Percentiles rank a stretch among this genome's conserved stretches.
phyloP scores from a whole-genome alignment of 2,888 invertebrate genomes.

The Elmis aenea region DNA sequence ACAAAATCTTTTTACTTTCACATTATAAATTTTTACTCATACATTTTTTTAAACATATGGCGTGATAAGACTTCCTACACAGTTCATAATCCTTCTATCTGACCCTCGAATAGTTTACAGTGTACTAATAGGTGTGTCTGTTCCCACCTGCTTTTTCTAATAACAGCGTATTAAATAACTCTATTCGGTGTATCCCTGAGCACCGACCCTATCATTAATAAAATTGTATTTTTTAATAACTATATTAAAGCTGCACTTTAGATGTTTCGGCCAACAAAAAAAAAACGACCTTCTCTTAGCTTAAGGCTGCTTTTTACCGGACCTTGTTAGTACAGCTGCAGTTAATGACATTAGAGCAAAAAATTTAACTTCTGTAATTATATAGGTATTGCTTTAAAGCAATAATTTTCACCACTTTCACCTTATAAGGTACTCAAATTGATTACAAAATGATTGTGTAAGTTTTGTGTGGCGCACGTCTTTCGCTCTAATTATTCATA shows the following conservation, averaged over 20 bases:
- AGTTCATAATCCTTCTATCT: too few species aligned
- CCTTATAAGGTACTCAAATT: too few species aligned
- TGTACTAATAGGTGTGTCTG: constrained; percentile 15
- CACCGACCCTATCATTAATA: constrained; percentile 31
- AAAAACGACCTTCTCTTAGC: constrained; percentile 10
- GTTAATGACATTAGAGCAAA: constrained; percentile 15
- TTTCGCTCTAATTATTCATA: too few species aligned
- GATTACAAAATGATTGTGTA: too few species aligned
- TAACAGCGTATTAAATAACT: constrained; percentile 25
- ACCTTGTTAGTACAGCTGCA: constrained; percentile 29
- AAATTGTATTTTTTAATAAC: constrained; percentile 32
- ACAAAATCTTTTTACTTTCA: too few species aligned
- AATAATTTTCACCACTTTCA: too few species aligned
- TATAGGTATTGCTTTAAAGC: too few species aligned
- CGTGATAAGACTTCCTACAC: too few species aligned
- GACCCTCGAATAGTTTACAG: too few species aligned
- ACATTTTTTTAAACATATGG: too few species aligned
- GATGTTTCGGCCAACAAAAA: constrained; percentile 16
- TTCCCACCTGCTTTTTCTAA: constrained; percentile 24
- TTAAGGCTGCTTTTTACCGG: constrained; percentile 25
- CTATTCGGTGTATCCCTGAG: constrained; percentile 21
- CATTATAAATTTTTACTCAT: too few species aligned
- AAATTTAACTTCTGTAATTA: constrained; percentile 8
- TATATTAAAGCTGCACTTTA: constrained; percentile 27
- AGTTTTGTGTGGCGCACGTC: too few species aligned